These are phyloP conservation scores for Asobara japonica DNA, from an alignment of 1,140 invertebrate genomes.

Conservation along the genomic window DNA sequence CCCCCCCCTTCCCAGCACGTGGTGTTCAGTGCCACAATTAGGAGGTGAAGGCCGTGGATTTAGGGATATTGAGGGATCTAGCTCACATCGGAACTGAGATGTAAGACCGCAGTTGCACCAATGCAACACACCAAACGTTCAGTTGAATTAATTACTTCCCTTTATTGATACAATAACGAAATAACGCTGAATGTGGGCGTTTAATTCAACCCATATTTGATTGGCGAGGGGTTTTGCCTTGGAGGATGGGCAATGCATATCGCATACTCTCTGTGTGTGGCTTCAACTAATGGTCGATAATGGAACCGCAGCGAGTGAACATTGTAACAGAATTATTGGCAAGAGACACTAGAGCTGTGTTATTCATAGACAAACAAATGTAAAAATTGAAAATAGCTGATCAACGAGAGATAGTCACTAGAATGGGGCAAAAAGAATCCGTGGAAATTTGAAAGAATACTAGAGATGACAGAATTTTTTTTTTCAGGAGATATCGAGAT, in stretches of 20 bases:
- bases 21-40: too few relatives aligned
- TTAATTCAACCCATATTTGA: neutral
- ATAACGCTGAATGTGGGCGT: neutral
- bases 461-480: too few relatives aligned
- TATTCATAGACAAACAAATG: neutral
- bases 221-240: neutral
- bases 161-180: neutral
- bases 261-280: neutral
- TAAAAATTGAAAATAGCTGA: too few relatives aligned
- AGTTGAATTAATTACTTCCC: neutral
- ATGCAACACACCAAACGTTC: neutral
- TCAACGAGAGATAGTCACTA: too few relatives aligned
- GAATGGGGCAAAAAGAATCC: too few relatives aligned
- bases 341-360: constrained; percentile 19
- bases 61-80: too few relatives aligned
- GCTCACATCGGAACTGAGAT: too few relatives aligned
- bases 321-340: constrained; percentile 47
- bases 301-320: constrained; percentile 43
- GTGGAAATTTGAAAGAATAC: too few relatives aligned
- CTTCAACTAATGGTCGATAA: constrained; percentile 52
- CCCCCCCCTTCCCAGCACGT: too few relatives aligned
- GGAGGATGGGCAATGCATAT: neutral
- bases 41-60: too few relatives aligned
- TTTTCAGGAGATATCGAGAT: too few relatives aligned
- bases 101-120: too few relatives aligned